Evolutionary conservation across 2,113 vertebrate species (phyloP), one percentile per base, ranked within the genome.

Genomic region (Speoplatyrhinus poulsoni): DNA sequence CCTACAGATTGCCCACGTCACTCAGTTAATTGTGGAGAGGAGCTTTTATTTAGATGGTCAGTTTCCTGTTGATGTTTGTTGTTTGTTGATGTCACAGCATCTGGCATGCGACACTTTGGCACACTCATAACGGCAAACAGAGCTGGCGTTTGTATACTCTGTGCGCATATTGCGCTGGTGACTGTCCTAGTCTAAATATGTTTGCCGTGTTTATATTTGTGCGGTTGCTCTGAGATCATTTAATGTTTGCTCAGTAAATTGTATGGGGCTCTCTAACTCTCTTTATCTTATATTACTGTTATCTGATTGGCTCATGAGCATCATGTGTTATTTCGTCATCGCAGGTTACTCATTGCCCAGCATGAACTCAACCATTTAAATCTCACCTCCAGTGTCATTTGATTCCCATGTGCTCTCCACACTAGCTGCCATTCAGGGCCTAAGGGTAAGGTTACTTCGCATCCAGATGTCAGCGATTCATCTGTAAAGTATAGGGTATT

Each of bases 231-330:
- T 69, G 57, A 80, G 81, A 62, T 77, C 67, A 60, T 67, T 70
- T 47, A 19, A 62, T 82, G 78, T 79, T 83, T 83, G 75, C 68
- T 82, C 19, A 74, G 81, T 82, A 79, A 87, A 85, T 74, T 84
- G 55, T 26, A 70, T 77, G 67, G 73, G 69, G 64, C 67, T 41
- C 58, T 75, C 60, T 32, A 0, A 7, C 67, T 46, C 6, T 26
- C 55, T 26, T 2, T 26, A 2, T 3, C 26, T 26, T 26, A 6
- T 41, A 41, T 41, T 41, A 41, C 46, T 56, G 49, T 15, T 15
- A 48, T 47, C 67, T 19, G 26, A 8, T 65, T 26, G 26, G 26
- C 26, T 26, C 26, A 26, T 26, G 26, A 26, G 26, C 26, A 26
- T 26, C 26, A 26, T 26, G 26, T 26, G 26, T 26, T 26, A 54